Percentiles rank a stretch among this genome's conserved stretches.
Evolutionary conservation across 2,113 vertebrate species (phyloP).

Genomic region (Gorsachius goisagi): DNA sequence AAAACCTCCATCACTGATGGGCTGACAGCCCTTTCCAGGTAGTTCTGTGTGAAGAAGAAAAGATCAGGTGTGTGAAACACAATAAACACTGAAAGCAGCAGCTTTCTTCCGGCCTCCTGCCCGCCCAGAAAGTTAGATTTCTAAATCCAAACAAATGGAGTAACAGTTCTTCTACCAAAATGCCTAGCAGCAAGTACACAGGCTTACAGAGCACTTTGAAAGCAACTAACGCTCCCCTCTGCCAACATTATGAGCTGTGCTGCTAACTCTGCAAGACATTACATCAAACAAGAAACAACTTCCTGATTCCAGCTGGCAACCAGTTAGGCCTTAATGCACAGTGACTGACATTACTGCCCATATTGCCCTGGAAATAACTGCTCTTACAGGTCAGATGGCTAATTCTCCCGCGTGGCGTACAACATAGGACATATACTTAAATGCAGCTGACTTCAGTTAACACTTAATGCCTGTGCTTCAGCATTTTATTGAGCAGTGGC

Average conservation of each 20-base stretch:
- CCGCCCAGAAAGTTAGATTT: not conserved
- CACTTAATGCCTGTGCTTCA: not conserved
- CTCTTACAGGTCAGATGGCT: not conserved
- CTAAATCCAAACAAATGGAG: not conserved
- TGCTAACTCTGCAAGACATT: not conserved
- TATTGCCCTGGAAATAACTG: not conserved
- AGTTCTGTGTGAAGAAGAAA: conserved; percentile 74
- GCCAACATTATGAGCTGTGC: not conserved
- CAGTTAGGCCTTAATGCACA: not conserved
- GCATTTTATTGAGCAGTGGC: not conserved
- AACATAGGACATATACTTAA: not conserved
- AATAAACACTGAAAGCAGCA: not conserved
- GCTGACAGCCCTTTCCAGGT: conserved; percentile 74
- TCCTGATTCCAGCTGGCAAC: not conserved
- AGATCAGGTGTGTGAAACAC: not conserved
- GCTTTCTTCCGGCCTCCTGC: not conserved
- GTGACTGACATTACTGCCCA: not conserved
- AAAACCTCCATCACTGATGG: conserved; percentile 82
- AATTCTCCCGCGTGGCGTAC: not conserved
- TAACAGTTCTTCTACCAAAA: not conserved
- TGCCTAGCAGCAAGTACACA: not conserved
- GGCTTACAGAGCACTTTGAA: not conserved
- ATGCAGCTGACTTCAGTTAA: not conserved
- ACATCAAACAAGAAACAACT: not conserved
- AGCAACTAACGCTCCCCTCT: not conserved